Conservation (phyloP, 64 coral and sea anemone species). For the Anthopleura sola region DNA sequence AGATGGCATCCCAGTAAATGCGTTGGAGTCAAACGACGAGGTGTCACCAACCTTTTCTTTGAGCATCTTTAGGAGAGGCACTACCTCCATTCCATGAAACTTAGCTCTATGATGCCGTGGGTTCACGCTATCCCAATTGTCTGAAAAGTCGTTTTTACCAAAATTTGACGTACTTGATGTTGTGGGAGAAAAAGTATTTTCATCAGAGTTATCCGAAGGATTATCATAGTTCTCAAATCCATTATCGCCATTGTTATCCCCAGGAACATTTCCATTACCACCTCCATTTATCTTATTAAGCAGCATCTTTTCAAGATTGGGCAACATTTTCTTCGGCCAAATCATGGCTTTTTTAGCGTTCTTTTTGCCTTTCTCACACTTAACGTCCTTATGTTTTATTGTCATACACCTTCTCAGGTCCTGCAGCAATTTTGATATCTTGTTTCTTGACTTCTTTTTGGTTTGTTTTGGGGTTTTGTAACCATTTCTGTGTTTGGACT, state of each 20-base stretch:
- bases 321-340: slow-evolving; percentile 94
- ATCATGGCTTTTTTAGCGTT: slow-evolving; percentile 93
- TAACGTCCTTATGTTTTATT: neutral
- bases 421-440: neutral
- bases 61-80: slow-evolving; percentile 67
- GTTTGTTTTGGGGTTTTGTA: neutral
- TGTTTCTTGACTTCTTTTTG: neutral
- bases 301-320: slow-evolving; percentile 66
- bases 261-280: neutral
- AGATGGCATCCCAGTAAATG: slow-evolving; percentile 33
- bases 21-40: slow-evolving; percentile 30
- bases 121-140: slow-evolving; percentile 66
- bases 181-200: neutral
- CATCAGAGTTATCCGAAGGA: slow-evolving; percentile 34
- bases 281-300: slow-evolving; percentile 52
- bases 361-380: slow-evolving; percentile 3
- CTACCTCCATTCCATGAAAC: slow-evolving; percentile 46
- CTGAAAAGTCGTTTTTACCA: slow-evolving; percentile 37
- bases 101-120: slow-evolving; percentile 16
- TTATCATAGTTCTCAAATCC: slow-evolving; percentile 30
- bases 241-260: slow-evolving; percentile 15
- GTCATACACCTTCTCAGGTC: neutral
- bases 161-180: neutral
- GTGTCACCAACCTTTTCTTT: slow-evolving; percentile 52
- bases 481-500: slow-evolving; percentile 6